A percentile compares a stretch with the other conserved stretches of the same genome.
phyloP scores from a whole-genome alignment of 2,888 invertebrate genomes.

The Trichopria drosophilae region DNA sequence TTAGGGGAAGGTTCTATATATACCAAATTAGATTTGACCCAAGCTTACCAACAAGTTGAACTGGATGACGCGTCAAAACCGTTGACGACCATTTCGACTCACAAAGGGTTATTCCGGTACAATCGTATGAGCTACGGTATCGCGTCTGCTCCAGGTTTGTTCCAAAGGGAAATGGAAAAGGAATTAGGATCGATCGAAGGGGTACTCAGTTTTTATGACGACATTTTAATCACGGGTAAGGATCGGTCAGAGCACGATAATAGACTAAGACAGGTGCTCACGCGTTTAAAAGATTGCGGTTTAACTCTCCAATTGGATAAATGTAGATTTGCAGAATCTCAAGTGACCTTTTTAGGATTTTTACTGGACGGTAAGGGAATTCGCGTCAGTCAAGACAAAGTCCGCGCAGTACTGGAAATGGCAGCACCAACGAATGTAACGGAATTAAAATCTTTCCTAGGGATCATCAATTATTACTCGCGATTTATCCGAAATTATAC shows the following conservation, averaged over 20 bases:
- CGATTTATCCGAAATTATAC: conserved; percentile 38
- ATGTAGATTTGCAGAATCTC: conserved; percentile 19
- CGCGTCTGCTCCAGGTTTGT: conserved; percentile 22
- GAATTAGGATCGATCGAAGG: conserved; percentile 45
- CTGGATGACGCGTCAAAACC: conserved; percentile 41
- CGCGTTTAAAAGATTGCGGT: conserved; percentile 12
- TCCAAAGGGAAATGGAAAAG: too few species aligned
- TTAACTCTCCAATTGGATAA: conserved; percentile 21
- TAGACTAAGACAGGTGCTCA: conserved; percentile 31
- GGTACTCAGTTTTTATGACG: conserved; percentile 50
- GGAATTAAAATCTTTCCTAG: conserved; percentile 37
- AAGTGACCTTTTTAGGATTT: conserved; percentile 37
- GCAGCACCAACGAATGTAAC: conserved; percentile 32
- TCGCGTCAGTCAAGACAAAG: conserved; percentile 26
- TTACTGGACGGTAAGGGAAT: conserved; percentile 33
- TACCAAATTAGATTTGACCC: conserved; percentile 42
- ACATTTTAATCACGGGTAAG: conserved; percentile 50
- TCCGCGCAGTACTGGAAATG: conserved; percentile 29
- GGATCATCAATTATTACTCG: too few species aligned
- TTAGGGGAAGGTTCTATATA: conserved; percentile 35
- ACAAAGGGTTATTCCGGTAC: conserved; percentile 33
- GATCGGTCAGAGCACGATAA: conserved; percentile 41
- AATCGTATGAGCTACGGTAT: conserved; percentile 26
- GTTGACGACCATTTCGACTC: conserved; percentile 40
- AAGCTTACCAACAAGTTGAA: conserved; percentile 48